Evolutionary conservation across 1,140 invertebrate species (phyloP), one percentile per base, ranked within the genome.

Genomic region (Ericerus pela): DNA sequence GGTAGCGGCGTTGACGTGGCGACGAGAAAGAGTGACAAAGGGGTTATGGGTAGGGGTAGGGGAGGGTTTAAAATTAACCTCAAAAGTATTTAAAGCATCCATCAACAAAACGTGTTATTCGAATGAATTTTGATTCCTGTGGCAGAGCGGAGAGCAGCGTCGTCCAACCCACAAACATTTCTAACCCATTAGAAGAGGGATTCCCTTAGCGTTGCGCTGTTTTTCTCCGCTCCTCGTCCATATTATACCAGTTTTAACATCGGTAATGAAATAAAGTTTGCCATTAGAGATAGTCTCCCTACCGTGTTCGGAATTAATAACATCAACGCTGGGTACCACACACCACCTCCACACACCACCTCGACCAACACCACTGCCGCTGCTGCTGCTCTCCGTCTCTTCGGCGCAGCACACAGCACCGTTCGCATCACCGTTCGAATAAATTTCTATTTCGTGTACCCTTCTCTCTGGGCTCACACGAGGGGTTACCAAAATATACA

Each of bases 171-270:
- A 47, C 41, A 47, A 47, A 47, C 41, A 47, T 47, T 47, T 47
- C 41, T 47, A 47, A 47, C 41, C 41, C 41, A 47, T 47, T 47
- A 47, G 41, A 47, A 47, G 41, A 47, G 18, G 41, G 41, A 47
- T 47, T 47, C 41, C 41, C 41, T 47, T 2, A 47, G 41, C 41
- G 41, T 22, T 24, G 20, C 41, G 10, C 3, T 24, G 16, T n/a
- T n/a, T n/a, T n/a, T n/a, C n/a, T 10, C 41, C 41, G 20, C 41
- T 18, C 14, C 18, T 47, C 10, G 41, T 24, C 41, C 26, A 47
- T 47, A 47, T 47, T 47, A 47, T 47, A 47, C 41, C 41, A 47
- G 41, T 47, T 47, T 47, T 47, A 47, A 47, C 41, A 47, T 47
- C 41, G 41, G 41, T 47, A 47, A 47, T 47, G 41, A 47, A 47